A percentile compares a stretch with the other conserved stretches of the same genome.
Conservation (phyloP, 1,140 invertebrate species). For the Oryzaephilus surinamensis region DNA sequence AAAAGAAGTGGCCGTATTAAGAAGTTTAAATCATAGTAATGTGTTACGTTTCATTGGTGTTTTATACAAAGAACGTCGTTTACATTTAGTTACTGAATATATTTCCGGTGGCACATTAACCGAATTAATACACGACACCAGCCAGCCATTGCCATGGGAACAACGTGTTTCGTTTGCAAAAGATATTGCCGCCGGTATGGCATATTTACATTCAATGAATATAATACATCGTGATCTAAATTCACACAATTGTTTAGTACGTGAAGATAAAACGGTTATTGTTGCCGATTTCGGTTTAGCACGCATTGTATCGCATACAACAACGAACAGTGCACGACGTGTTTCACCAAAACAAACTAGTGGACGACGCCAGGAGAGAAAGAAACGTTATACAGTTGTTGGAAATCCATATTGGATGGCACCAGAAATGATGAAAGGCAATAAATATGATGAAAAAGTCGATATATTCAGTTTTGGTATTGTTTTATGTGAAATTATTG, state of each 20-base stretch:
- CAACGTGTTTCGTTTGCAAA: conserved; percentile 74
- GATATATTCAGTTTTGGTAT: conserved; percentile 97
- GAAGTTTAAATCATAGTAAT: conserved; percentile 79
- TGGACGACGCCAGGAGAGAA: conserved; percentile 46
- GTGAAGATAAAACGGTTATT: conserved; percentile 74
- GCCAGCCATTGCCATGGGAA: conserved; percentile 66
- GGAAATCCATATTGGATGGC: conserved; percentile 98
- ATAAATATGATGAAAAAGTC: conserved; percentile 93
- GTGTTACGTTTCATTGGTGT: conserved; percentile 88
- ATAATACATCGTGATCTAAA: conserved; percentile 95
- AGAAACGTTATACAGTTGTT: conserved; percentile 68
- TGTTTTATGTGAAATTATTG: conserved; percentile 92
- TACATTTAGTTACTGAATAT: conserved; percentile 87
- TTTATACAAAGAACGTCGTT: conserved; percentile 81
- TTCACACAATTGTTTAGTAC: conserved; percentile 90
- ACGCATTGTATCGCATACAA: conserved; percentile 63
- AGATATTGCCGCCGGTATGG: conserved; percentile 87
- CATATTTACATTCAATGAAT: conserved; percentile 87
- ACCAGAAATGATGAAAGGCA: conserved; percentile 94
- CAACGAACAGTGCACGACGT: conserved; percentile 33
- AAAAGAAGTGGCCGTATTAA: conserved; percentile 84
- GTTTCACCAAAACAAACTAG: conserved; percentile 17
- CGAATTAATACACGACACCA: conserved; percentile 64
- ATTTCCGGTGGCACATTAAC: conserved; percentile 80
- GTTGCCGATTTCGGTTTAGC: conserved; percentile 93